These are phyloP conservation scores for Germaria angustata DNA, from an alignment of 2,888 invertebrate species.

Conservation along the genomic window DNA sequence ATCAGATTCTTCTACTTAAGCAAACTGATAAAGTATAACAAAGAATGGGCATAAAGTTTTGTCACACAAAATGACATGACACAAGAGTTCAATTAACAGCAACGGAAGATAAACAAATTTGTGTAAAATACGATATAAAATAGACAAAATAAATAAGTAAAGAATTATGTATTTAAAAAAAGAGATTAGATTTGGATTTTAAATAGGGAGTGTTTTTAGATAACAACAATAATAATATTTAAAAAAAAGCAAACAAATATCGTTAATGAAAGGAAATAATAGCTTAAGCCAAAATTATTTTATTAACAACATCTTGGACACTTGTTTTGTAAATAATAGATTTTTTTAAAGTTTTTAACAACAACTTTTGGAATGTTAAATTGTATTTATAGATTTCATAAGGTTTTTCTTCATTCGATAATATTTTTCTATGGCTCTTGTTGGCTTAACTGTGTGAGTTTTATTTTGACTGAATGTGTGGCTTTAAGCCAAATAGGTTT, in stretches of 20 bases:
- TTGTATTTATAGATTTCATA: background rate
- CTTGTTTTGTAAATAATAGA: constrained; percentile 7
- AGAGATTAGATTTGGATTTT: background rate
- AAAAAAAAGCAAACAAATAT: background rate
- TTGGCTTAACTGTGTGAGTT: background rate
- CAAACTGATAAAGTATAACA: constrained; percentile 30
- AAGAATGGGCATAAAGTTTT: constrained; percentile 19
- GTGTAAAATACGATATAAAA: background rate
- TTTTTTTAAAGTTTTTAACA: background rate
- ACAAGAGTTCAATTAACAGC: constrained; percentile 60
- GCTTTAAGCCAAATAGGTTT: constrained; percentile 60
- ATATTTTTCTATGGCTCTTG: background rate
- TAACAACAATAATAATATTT: background rate
- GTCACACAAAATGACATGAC: constrained; percentile 46
- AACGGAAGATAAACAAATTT: constrained; percentile 14
- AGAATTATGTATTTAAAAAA: background rate
- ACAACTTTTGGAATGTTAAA: background rate
- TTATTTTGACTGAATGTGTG: constrained; percentile 38
- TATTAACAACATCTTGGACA: constrained; percentile 17
- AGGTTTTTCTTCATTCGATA: background rate
- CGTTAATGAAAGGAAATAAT: constrained; percentile 24
- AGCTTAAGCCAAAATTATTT: constrained; percentile 14
- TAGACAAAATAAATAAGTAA: background rate
- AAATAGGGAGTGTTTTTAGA: constrained; percentile 18
- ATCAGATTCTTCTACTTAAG: constrained; percentile 38